phyloP scores from a whole-genome alignment of 2,888 invertebrate species.

The Phymatocera aterrima region DNA sequence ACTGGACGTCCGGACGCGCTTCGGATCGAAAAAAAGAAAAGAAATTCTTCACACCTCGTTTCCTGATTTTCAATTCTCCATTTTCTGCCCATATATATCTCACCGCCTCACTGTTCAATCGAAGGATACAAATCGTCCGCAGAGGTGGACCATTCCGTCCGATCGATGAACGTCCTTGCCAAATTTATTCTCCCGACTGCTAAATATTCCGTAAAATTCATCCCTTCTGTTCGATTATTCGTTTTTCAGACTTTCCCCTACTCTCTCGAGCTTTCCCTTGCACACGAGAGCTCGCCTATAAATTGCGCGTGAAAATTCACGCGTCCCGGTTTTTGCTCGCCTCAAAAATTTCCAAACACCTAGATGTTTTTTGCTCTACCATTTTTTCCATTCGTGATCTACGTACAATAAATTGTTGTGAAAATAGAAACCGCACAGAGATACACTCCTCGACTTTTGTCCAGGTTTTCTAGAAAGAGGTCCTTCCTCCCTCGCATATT shows the following conservation, averaged over 20 bases:
- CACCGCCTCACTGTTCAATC: background rate
- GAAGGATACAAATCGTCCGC: conserved; percentile 6
- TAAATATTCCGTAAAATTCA: background rate
- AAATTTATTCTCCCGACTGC: background rate
- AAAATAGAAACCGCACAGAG: no score
- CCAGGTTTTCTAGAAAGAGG: no score
- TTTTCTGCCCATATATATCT: no score
- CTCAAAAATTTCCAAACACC: no score
- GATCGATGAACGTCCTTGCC: background rate
- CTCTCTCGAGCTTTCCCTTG: background rate
- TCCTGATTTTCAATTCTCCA: background rate
- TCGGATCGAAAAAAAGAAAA: conserved; percentile 1
- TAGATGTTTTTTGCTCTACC: no score
- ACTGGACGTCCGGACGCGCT: background rate
- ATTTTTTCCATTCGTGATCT: no score
- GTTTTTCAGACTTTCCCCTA: background rate
- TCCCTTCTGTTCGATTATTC: background rate
- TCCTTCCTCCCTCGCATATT: background rate
- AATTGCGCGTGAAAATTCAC: no score
- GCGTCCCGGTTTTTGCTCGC: no score
- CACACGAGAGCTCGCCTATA: background rate
- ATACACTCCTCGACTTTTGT: no score
- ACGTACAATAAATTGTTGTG: no score
- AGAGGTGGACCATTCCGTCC: background rate
- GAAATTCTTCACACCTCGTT: conserved; percentile 8